Evolutionary conservation across 2,113 vertebrate species (phyloP).

Genomic region (Kryptolebias marmoratus): DNA sequence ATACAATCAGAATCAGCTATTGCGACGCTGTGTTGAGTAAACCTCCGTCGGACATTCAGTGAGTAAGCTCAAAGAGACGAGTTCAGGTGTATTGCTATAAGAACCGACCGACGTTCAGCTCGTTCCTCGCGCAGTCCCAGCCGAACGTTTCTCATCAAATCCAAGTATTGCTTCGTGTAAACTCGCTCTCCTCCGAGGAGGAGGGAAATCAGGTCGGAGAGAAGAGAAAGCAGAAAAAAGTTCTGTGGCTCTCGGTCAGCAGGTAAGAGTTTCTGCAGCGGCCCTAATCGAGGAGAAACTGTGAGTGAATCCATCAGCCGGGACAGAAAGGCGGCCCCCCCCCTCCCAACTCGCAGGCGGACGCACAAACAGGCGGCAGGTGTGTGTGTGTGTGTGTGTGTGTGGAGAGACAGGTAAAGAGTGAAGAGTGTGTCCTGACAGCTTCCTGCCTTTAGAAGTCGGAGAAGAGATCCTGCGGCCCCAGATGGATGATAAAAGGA

Average conservation of each 20-base stretch:
- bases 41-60: slow-evolving; percentile 81
- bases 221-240: slow-evolving; percentile 38
- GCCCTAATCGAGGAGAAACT: slow-evolving; percentile 24
- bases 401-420: slow-evolving; percentile 22
- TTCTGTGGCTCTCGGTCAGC: slow-evolving; percentile 32
- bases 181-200: slow-evolving; percentile 53
- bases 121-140: slow-evolving; percentile 48
- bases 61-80: slow-evolving; percentile 75
- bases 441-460: slow-evolving; percentile 96
- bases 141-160: slow-evolving; percentile 65
- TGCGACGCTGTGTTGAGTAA: slow-evolving; percentile 77
- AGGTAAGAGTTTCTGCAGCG: slow-evolving; percentile 23
- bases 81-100: slow-evolving; percentile 84
- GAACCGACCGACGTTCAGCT: slow-evolving; percentile 67
- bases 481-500: slow-evolving; percentile 99
- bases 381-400: slow-evolving; percentile 23
- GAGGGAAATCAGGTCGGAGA: slow-evolving; percentile 44
- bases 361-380: slow-evolving; percentile 31
- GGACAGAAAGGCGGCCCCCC: slow-evolving; percentile 39
- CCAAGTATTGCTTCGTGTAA: slow-evolving; percentile 80
- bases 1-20: slow-evolving; percentile 83
- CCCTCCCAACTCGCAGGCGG: slow-evolving; percentile 41
- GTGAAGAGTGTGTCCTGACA: slow-evolving; percentile 62
- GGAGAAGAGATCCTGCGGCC: slow-evolving; percentile 99
- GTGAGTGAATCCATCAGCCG: slow-evolving; percentile 36